phyloP scores from a whole-genome alignment of 1,140 invertebrate genomes.

The Sitobion miscanthi region DNA sequence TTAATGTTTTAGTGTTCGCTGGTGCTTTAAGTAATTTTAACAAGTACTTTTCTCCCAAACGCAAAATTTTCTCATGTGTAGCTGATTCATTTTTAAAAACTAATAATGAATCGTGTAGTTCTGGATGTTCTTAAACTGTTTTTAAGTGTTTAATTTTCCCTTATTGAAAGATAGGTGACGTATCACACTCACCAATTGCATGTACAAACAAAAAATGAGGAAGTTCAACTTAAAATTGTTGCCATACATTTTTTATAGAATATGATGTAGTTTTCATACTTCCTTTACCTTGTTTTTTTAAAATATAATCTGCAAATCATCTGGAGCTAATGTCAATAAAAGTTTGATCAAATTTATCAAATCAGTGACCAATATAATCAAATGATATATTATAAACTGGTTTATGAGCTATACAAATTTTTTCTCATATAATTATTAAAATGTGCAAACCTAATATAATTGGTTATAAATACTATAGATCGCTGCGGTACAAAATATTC shows the following conservation, averaged over 20 bases:
- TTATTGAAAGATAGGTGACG: constrained; percentile 57
- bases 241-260: not conserved
- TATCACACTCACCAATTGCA: constrained; percentile 58
- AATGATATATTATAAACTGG: no score
- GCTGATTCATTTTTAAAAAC: constrained; percentile 32
- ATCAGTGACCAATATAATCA: no score
- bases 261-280: not conserved
- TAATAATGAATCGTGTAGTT: constrained; percentile 24
- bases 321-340: not conserved
- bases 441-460: no score
- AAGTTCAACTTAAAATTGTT: constrained; percentile 3
- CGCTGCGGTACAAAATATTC: no score
- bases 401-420: no score
- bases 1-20: no score
- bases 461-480: no score
- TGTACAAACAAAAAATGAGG: constrained; percentile 57
- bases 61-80: constrained; percentile 20
- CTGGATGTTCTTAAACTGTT: constrained; percentile 10
- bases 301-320: not conserved
- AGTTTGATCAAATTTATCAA: no score
- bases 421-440: no score
- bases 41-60: not conserved
- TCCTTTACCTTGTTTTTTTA: not conserved
- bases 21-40: no score
- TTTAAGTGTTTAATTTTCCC: constrained; percentile 55